These are phyloP conservation scores for Atherinomorus stipes DNA, from an alignment of 2,113 vertebrate species.

Conservation along the genomic window DNA sequence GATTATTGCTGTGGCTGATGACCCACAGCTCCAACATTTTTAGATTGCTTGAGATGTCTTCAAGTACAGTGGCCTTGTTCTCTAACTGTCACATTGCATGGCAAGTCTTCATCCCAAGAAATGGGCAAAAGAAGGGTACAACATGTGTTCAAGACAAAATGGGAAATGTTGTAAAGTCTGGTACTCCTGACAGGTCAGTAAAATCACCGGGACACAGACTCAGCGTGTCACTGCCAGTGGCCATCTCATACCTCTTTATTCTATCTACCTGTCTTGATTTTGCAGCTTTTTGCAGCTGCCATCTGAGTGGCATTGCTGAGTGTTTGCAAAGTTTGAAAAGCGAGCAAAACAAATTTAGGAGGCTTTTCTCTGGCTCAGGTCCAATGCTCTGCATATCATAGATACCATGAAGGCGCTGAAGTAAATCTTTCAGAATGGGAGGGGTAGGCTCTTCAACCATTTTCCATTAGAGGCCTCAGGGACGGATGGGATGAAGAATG, in stretches of 20 bases:
- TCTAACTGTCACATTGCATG: constrained; percentile 78
- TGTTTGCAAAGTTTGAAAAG: constrained; percentile 61
- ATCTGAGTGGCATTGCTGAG: constrained; percentile 34
- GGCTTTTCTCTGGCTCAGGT: constrained; percentile 47
- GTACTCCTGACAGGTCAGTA: constrained; percentile 67
- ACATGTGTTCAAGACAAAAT: constrained; percentile 66
- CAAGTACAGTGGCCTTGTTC: constrained; percentile 60
- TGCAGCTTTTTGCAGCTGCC: constrained; percentile 39
- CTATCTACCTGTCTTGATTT: constrained; percentile 60
- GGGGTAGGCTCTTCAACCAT: constrained; percentile 39
- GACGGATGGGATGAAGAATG: constrained; percentile 64
- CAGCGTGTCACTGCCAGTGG: constrained; percentile 61
- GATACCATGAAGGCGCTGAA: constrained; percentile 61
- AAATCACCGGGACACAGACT: constrained; percentile 42
- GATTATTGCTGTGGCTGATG: constrained; percentile 49
- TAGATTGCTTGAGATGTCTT: constrained; percentile 61
- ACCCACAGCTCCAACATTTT: constrained; percentile 50
- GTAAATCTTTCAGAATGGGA: constrained; percentile 66
- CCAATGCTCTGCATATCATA: constrained; percentile 68
- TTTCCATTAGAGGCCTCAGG: constrained; percentile 69
- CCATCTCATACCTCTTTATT: constrained; percentile 66
- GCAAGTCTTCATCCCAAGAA: constrained; percentile 69
- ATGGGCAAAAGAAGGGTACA: constrained; percentile 68
- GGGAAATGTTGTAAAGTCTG: constrained; percentile 48
- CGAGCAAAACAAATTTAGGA: constrained; percentile 59